Evolutionary conservation across 2,888 invertebrate species (phyloP).

Genomic region (Biston betularia): DNA sequence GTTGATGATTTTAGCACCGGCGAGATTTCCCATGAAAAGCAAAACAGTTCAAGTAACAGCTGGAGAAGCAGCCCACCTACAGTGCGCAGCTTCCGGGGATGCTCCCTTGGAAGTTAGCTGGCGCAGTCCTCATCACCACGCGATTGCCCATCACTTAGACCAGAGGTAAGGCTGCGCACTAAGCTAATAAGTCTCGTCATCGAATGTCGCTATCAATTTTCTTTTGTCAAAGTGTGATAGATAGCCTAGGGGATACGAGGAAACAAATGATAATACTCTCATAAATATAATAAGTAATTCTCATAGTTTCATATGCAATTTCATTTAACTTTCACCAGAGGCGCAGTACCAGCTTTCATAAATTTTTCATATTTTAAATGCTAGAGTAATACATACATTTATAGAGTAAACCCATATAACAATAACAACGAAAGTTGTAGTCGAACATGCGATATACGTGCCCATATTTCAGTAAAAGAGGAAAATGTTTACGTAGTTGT

Average conservation of each 20-base stretch:
- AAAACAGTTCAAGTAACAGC: constrained; percentile 94
- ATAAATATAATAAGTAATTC: too few relatives aligned
- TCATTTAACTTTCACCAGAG: too few relatives aligned
- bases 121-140: constrained; percentile 91
- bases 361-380: too few relatives aligned
- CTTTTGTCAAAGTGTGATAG: background rate
- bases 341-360: too few relatives aligned
- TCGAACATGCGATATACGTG: background rate
- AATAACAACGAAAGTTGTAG: background rate
- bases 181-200: too few relatives aligned
- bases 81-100: constrained; percentile 95
- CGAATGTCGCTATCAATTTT: background rate
- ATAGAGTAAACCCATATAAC: too few relatives aligned
- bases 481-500: background rate
- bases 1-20: constrained; percentile 87
- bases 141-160: constrained; percentile 89
- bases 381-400: too few relatives aligned
- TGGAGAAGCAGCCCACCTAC: constrained; percentile 93
- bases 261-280: too few relatives aligned
- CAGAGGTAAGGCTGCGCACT: constrained; percentile 80
- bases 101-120: constrained; percentile 94
- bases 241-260: too few relatives aligned
- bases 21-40: constrained; percentile 93
- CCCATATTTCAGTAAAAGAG: background rate
- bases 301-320: too few relatives aligned